These are phyloP conservation scores for Empidonax traillii DNA, from an alignment of 2,113 vertebrate species.

Conservation along the genomic window DNA sequence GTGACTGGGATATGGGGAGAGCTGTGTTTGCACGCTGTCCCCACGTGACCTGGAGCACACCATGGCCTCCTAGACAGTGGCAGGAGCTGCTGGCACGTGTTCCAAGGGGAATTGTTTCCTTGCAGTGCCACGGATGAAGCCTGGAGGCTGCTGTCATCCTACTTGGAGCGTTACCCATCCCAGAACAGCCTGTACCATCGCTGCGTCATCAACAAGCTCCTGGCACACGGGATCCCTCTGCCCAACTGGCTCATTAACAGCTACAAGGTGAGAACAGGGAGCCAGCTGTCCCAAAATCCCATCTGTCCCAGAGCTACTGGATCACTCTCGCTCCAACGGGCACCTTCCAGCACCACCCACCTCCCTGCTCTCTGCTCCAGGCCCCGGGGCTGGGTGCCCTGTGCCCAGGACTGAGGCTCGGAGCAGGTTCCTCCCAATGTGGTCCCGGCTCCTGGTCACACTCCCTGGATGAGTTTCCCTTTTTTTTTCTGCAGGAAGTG, in stretches of 20 bases:
- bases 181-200: slow-evolving; percentile 85
- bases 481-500: slow-evolving; percentile 71
- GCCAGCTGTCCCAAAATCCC: background rate
- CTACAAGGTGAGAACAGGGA: slow-evolving; percentile 82
- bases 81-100: accelerated
- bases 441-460: accelerated
- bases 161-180: slow-evolving; percentile 82
- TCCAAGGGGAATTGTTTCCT: background rate
- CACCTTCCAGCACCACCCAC: background rate
- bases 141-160: slow-evolving; percentile 87
- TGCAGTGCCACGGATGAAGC: slow-evolving; percentile 92
- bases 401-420: accelerated
- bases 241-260: slow-evolving; percentile 92
- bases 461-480: background rate
- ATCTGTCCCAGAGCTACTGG: accelerated
- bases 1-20: background rate
- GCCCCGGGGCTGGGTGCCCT: accelerated
- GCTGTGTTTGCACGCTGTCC: background rate
- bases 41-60: background rate
- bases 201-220: slow-evolving; percentile 90
- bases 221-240: slow-evolving; percentile 86
- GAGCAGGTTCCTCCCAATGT: accelerated
- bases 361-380: background rate
- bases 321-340: background rate
- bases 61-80: accelerated